Evolutionary conservation across 2,888 invertebrate species (phyloP), one percentile per base, ranked within the genome.

Genomic region (Didymodactylos carnosus): DNA sequence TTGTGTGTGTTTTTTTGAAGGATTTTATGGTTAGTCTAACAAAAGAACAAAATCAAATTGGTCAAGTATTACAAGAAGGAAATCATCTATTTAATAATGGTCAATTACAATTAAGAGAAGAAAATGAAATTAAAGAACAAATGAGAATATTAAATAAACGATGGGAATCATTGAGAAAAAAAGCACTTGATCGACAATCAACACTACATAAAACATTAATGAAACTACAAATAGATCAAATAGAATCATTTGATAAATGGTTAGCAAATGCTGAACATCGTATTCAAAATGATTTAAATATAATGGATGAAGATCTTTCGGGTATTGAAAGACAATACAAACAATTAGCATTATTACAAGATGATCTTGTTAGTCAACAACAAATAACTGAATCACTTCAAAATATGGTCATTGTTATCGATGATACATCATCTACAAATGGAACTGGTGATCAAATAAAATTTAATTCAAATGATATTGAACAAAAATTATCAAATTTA

Each of bases 341-440:
- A n/a, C 53, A 71, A 14, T 73, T 41, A 71, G 82, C 86, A 77
- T 84, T 86, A 77, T 86, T 93, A 69, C 90, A 91, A 81, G 86
- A 86, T n/a, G 89, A 90, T 80, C 86, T 92, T 72, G 87, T 88
- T 78, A 85, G 85, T 72, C 89, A 91, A 80, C 91, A 91, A 84
- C 86, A 87, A 76, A 84, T 88, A 74, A 90, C 92, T 46, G 89
- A 90, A 81, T 88, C 88, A 76, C 86, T 93, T 73, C 89, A 90
- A 77, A 89, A 91, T 80, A 89, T 91, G 87, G 90, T 92, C 62
- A 89, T 91, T 0, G 89, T 92, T 25, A 89, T 91, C 0, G 91
- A 91, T 79, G 90, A 85, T 76, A 25, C 53, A 62, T 11, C 53
- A 29, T n/a, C n/a, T n/a, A 35, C 2, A 1, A 62, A 62, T 27